phyloP scores from a whole-genome alignment of 2,113 vertebrate genomes.

The Stomatorhinus ivindoensis region DNA sequence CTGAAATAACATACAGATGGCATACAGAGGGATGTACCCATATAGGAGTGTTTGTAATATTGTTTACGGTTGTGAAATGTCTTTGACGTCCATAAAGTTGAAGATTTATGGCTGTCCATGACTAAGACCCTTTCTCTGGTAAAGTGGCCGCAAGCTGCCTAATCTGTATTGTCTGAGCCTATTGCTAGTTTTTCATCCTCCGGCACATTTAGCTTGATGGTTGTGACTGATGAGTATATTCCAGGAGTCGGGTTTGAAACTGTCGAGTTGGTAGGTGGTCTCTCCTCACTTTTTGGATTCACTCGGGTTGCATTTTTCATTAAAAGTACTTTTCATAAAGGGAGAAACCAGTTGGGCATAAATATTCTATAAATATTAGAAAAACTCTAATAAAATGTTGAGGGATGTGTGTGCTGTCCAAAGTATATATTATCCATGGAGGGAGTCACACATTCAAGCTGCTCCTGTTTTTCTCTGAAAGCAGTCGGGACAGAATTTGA shows the following conservation, averaged over 20 bases:
- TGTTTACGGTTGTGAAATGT: not conserved
- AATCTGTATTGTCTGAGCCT: not conserved
- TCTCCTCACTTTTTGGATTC: not conserved
- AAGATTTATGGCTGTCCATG: not conserved
- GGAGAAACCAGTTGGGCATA: conserved; percentile 36
- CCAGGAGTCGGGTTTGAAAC: not conserved
- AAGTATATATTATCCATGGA: conserved; percentile 61
- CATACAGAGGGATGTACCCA: not conserved
- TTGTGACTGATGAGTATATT: not conserved
- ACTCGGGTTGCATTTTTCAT: not conserved
- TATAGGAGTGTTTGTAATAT: not conserved
- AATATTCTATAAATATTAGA: conserved; percentile 46
- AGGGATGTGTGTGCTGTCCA: conserved; percentile 47
- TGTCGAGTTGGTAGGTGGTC: not conserved
- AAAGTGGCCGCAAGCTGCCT: not conserved
- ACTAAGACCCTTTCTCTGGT: not conserved
- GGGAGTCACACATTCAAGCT: conserved; percentile 51
- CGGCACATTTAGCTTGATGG: not conserved
- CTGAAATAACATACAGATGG: not conserved
- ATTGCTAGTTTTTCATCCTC: not conserved
- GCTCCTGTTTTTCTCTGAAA: conserved; percentile 36
- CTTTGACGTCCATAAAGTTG: not conserved
- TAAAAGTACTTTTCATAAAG: conserved; percentile 39
- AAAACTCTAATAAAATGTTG: conserved; percentile 48
- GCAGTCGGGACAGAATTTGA: conserved; percentile 48